Evolutionary conservation across 2,113 vertebrate species (phyloP).

Genomic region (Pseudopodoces humilis): DNA sequence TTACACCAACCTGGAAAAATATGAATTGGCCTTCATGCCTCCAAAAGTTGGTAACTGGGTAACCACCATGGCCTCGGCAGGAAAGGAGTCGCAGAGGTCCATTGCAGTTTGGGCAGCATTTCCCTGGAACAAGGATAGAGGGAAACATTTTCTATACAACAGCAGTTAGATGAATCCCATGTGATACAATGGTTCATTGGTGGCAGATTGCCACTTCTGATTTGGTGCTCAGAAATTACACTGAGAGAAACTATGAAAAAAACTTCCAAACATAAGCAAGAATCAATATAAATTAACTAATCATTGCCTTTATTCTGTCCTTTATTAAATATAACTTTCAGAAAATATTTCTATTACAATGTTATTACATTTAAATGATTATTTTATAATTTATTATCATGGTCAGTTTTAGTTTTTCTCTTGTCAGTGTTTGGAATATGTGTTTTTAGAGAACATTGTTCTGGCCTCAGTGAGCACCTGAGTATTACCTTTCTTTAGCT

Average conservation of each 20-base stretch:
- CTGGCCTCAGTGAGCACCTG: not conserved
- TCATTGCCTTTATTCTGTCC: not conserved
- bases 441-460: not conserved
- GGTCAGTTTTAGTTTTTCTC: not conserved
- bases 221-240: not conserved
- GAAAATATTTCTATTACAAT: not conserved
- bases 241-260: not conserved
- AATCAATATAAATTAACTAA: not conserved
- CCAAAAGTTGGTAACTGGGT: conserved; percentile 86
- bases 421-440: not conserved
- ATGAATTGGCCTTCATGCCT: conserved; percentile 82
- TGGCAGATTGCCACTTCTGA: not conserved
- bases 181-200: not conserved
- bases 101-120: conserved; percentile 78
- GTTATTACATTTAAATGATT: not conserved
- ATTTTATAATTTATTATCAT: not conserved
- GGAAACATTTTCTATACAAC: not conserved
- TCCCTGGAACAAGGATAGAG: conserved; percentile 59
- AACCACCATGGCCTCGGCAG: conserved; percentile 81
- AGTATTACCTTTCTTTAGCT: not conserved
- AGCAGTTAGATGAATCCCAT: not conserved
- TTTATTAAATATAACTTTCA: not conserved
- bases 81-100: conserved; percentile 76
- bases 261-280: not conserved
- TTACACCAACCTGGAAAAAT: conserved; percentile 80